Base-by-base conservation (phyloP, 2,113 vertebrate genomes). In the Podarcis raffonei region DNA sequence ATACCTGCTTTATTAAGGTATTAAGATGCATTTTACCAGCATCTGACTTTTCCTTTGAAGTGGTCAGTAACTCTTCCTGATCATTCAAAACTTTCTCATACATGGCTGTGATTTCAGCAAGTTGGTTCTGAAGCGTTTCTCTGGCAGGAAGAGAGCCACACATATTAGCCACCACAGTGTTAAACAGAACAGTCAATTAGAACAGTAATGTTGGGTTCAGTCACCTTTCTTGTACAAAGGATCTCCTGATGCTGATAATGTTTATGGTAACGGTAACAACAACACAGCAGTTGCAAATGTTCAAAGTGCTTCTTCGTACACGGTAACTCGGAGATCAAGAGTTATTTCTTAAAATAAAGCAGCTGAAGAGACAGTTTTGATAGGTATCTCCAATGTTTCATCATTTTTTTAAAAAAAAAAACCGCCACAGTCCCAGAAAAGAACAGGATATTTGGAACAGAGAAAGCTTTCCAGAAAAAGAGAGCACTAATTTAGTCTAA, bases 1-100 rank as follows among this genome's bases (percentile, higher is more conserved):
- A 59, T 93, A 97, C 96, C 96, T 97, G 88, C 37, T 87, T 0
- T 27, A 87, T 37, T 62, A 97, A 80, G 16, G 83, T 1, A 57
- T 0, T 23, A 62, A 71, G 87, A 12, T 4, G 93, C 22, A 25
- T 74, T 91, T 93, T 92, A 16, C 27, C 16, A 13, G 2, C 0
- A 3, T 93, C 72, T 59, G 94, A 82, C 89, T 75, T 69, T 22
- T 66, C 4, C 20, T 68, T n/a, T 48, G 90, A 2, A 22, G 74
- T 48, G 7, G 30, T 22, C 25, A 93, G 82, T 30, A 85, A 39
- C 0, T 0, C 1, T 6, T 77, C 79, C 8, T 88, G 79, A 1
- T 5, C 6, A 12, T 0, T 0, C 16, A 68, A 5, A 90, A 94
- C 93, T 25, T 23, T 66, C 23, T 84, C 23, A 1, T 90, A 92